These are phyloP conservation scores for Hypotaenidia okinawae DNA, from an alignment of 2,797 vertebrate genomes.

Conservation along the genomic window DNA sequence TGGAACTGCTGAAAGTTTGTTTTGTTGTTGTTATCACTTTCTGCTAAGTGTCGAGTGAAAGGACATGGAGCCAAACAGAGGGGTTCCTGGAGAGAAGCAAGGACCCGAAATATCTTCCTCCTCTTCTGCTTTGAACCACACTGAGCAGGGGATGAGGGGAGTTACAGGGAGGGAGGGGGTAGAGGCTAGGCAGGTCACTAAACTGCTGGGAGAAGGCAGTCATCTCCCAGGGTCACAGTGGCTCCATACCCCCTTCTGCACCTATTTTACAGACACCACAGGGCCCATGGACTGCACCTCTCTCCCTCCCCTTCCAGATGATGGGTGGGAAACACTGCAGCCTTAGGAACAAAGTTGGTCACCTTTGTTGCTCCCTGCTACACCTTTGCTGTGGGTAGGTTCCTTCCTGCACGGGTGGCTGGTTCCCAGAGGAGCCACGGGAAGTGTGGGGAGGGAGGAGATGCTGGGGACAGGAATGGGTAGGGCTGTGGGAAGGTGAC, in stretches of 20 bases:
- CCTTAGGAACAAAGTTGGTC: neutral
- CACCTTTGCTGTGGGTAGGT: rapidly evolving
- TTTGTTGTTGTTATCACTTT: slow-evolving; percentile 42
- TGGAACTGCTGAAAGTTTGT: slow-evolving; percentile 24
- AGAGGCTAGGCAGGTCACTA: neutral
- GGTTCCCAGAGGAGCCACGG: neutral
- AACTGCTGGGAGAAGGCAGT: neutral
- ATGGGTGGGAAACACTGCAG: neutral
- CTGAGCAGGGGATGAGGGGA: neutral
- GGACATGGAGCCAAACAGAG: neutral
- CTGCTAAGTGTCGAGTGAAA: neutral
- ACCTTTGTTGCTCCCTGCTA: neutral
- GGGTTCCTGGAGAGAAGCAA: neutral
- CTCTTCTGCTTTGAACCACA: neutral
- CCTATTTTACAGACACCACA: neutral
- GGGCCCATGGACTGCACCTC: rapidly evolving
- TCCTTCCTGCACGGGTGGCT: neutral
- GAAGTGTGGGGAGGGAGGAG: rapidly evolving
- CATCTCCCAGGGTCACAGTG: neutral
- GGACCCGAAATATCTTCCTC: neutral
- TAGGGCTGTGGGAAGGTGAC: rapidly evolving
- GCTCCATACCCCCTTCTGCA: neutral
- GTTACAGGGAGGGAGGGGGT: rapidly evolving
- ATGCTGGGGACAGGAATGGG: neutral
- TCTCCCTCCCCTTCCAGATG: neutral